Evolutionary conservation across 2,797 vertebrate genomes (phyloP), one percentile per base, ranked within the genome.

Genomic region (Cichlasoma orientale): DNA sequence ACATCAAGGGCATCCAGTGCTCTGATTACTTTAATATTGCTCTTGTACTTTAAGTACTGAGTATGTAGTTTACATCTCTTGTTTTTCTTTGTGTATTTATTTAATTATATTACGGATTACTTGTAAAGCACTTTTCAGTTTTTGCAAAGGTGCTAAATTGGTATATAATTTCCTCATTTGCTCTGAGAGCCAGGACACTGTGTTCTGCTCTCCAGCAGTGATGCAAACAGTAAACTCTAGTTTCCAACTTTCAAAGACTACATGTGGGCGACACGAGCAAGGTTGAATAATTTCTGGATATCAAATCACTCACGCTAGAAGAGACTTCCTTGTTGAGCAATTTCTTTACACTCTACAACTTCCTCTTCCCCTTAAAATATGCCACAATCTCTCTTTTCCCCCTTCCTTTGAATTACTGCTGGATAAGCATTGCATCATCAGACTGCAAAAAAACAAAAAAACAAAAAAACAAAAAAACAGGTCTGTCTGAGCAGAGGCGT

Each of bases 251-350:
- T 31, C 2, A 58, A 7, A 53, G 4, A 56, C n/a, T 52, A 14
- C 12, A 59, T 61, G 57, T 38, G 7, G 53, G n/a, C 8, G 9
- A 74, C 38, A 21, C 21, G 19, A 57, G 7, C 69, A 8, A 53
- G 12, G 19, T 6, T 77, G 21, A 78, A 72, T 73, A 16, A 61
- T 72, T 44, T 78, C 54, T 78, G 56, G 29, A 73, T 58, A 56
- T 80, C 7, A n/a, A 61, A 31, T 77, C 70, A 74, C 7, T 70
- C 53, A 11, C 19, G 29, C 23, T 29, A 74, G 5, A 29, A 36
- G n/a, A 75, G 21, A 81, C 84, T 84, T 87, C 85, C 82, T 85
- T 66, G 83, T 90, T 88, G 74, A 86, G 56, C 9, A 84, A 75
- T 58, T 19, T 12, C 50, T 84, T 78, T 47, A 68, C 38, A 29